Evolutionary conservation across 2,888 invertebrate genomes (phyloP).

Genomic region (Rhagonycha fulva): DNA sequence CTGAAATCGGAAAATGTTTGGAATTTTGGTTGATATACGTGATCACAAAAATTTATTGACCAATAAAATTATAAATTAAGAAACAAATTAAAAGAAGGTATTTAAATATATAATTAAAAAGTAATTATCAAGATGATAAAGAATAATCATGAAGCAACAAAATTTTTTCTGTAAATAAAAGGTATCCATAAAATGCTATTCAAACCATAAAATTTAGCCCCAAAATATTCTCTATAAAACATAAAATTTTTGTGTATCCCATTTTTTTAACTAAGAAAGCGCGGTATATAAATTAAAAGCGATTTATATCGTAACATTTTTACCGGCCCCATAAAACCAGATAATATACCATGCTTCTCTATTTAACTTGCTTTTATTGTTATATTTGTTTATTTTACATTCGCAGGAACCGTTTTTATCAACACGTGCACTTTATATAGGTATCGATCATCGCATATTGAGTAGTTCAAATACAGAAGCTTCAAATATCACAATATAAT

Average conservation of each 20-base stretch:
- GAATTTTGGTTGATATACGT: neutral
- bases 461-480: neutral
- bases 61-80: neutral
- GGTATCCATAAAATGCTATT: slow-evolving; percentile 9
- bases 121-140: neutral
- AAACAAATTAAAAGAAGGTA: neutral
- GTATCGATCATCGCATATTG: neutral
- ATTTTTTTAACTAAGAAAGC: slow-evolving; percentile 14
- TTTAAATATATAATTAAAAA: neutral
- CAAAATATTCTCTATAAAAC: slow-evolving; percentile 14
- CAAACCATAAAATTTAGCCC: slow-evolving; percentile 16
- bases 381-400: neutral
- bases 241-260: slow-evolving; percentile 9
- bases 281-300: neutral
- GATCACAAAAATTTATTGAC: neutral
- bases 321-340: neutral
- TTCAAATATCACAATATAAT: neutral
- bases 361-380: neutral
- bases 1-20: neutral
- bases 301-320: slow-evolving; percentile 12
- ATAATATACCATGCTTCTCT: neutral
- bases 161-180: neutral
- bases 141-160: neutral
- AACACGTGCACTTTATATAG: neutral
- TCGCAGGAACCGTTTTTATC: neutral